Conservation (phyloP, 2,888 invertebrate genomes). For the Agonopterix subpropinquella region DNA sequence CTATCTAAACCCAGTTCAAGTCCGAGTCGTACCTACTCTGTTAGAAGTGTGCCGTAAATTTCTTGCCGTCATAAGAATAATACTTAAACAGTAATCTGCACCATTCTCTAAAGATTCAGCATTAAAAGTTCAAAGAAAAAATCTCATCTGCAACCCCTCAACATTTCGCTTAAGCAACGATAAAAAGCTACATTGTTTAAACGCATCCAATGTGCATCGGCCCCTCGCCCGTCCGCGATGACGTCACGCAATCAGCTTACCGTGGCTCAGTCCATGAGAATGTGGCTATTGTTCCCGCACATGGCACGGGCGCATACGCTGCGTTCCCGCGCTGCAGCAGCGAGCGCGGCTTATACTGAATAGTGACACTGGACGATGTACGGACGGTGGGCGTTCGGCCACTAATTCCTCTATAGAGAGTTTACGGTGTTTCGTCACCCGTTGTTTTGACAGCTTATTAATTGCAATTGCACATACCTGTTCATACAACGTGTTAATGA, state of each 20-base stretch:
- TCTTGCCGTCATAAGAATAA: background rate
- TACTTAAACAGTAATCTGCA: too few relatives aligned
- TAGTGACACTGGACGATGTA: slow-evolving; percentile 25
- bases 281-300: slow-evolving; percentile 72
- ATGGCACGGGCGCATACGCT: slow-evolving; percentile 67
- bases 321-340: slow-evolving; percentile 26
- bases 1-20: too few relatives aligned
- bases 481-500: too few relatives aligned
- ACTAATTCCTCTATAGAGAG: slow-evolving; percentile 6
- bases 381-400: background rate
- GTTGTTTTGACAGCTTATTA: background rate
- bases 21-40: too few relatives aligned
- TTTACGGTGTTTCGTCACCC: background rate
- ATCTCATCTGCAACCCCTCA: background rate
- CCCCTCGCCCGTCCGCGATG: slow-evolving; percentile 36
- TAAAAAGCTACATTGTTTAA: slow-evolving; percentile 8
- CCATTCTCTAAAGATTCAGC: background rate
- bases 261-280: slow-evolving; percentile 71
- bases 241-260: slow-evolving; percentile 76
- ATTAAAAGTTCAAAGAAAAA: background rate
- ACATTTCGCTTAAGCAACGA: background rate
- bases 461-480: too few relatives aligned
- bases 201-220: slow-evolving; percentile 21
- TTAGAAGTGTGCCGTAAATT: too few relatives aligned
- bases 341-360: slow-evolving; percentile 13